phyloP scores from a whole-genome alignment of 1,140 invertebrate genomes.

The Argopecten irradians region DNA sequence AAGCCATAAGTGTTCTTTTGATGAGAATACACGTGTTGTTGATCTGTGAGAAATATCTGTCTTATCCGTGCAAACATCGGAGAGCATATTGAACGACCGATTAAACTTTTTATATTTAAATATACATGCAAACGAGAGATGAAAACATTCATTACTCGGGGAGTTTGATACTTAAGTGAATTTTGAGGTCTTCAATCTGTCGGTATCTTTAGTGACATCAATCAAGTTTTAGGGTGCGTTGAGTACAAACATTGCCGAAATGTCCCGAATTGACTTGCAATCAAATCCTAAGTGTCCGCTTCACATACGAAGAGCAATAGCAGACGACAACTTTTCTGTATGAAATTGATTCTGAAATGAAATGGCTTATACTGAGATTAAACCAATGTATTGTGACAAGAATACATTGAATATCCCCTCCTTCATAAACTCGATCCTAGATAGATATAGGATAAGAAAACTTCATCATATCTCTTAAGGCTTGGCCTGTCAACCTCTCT shows the following conservation, averaged over 20 bases:
- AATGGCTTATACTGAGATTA: background rate
- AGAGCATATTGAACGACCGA: background rate
- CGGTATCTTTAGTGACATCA: background rate
- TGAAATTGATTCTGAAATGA: slow-evolving; percentile 10
- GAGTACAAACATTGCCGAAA: background rate
- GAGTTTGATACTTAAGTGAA: background rate
- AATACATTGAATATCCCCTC: background rate
- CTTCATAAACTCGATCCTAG: background rate
- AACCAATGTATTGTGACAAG: slow-evolving; percentile 1
- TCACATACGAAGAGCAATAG: background rate
- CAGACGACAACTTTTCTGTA: background rate
- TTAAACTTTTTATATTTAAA: background rate
- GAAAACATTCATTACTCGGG: background rate
- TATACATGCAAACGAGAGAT: background rate
- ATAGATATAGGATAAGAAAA: background rate
- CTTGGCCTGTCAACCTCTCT: background rate
- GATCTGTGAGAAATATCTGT: background rate
- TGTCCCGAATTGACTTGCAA: background rate
- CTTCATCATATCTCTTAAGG: background rate
- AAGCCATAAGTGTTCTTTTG: no score
- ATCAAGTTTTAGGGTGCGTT: background rate
- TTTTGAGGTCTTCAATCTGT: background rate
- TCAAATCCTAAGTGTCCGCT: background rate
- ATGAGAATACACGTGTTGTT: background rate
- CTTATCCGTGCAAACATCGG: background rate